phyloP scores from a whole-genome alignment of 1,140 invertebrate species.

The Subanguina moxae region DNA sequence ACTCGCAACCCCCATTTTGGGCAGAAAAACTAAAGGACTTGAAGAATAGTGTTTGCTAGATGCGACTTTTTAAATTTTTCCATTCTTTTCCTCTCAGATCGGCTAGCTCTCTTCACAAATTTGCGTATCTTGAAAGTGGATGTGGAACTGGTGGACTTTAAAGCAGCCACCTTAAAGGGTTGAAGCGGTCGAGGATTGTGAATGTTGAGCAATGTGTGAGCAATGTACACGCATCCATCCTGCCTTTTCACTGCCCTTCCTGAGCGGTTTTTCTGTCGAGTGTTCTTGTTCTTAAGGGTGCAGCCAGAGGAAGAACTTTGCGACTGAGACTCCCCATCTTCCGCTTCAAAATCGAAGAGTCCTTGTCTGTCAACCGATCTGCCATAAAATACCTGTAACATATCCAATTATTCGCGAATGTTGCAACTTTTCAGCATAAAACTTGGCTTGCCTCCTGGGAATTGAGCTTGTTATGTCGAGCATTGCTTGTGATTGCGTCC shows the following conservation, averaged over 20 bases:
- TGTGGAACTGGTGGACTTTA: not conserved
- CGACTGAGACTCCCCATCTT: conserved; percentile 14
- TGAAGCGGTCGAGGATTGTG: conserved; percentile 5
- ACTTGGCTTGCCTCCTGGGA: not conserved
- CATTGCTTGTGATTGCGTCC: conserved; percentile 4
- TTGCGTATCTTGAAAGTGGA: conserved; percentile 17
- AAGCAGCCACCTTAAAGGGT: not conserved
- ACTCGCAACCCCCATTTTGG: too few relatives aligned
- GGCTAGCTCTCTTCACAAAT: conserved; percentile 9
- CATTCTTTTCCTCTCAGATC: conserved; percentile 3
- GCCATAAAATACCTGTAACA: conserved; percentile 30
- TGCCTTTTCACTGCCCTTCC: conserved; percentile 16
- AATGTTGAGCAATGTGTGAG: conserved; percentile 29
- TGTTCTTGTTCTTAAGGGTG: not conserved
- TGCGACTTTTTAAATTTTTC: conserved; percentile 17
- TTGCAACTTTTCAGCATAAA: not conserved
- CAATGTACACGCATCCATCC: conserved; percentile 26
- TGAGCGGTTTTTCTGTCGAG: conserved; percentile 26
- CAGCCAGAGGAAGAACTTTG: conserved; percentile 6
- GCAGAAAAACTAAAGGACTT: too few relatives aligned
- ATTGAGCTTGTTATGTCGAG: conserved; percentile 6
- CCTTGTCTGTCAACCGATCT: conserved; percentile 12
- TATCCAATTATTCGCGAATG: not conserved
- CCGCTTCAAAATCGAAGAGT: conserved; percentile 16
- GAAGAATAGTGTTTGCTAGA: too few relatives aligned